These are phyloP conservation scores for Calliopsis andreniformis DNA, from an alignment of 1,140 invertebrate genomes.

Conservation along the genomic window DNA sequence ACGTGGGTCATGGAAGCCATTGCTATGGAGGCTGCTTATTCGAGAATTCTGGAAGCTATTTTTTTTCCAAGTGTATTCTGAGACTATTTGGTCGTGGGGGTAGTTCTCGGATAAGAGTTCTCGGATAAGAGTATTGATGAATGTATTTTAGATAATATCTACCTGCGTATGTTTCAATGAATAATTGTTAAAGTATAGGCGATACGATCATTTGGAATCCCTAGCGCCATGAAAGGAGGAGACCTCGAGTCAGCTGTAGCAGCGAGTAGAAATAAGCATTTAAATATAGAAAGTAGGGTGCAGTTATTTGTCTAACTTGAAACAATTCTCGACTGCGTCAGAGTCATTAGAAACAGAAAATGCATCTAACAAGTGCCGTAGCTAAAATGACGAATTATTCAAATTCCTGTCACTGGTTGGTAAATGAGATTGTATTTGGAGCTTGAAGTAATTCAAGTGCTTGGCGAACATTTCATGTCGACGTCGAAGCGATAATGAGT, in stretches of 20 bases:
- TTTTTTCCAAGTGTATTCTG: too few species aligned
- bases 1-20: too few species aligned
- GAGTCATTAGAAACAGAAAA: neutral
- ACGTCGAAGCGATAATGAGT: neutral
- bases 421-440: neutral
- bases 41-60: too few species aligned
- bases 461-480: slow-evolving; percentile 14
- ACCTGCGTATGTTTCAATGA: too few species aligned
- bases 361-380: too few species aligned
- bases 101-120: too few species aligned
- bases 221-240: neutral
- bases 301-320: neutral
- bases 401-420: neutral
- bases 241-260: neutral
- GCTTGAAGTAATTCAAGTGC: neutral
- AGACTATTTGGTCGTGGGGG: too few species aligned
- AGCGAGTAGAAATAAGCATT: slow-evolving; percentile 1
- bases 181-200: too few species aligned
- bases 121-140: too few species aligned
- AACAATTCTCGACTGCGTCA: neutral
- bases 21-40: neutral
- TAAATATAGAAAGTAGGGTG: slow-evolving; percentile 19
- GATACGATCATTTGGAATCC: neutral
- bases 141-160: too few species aligned
- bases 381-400: neutral